Percentiles rank a stretch among this genome's conserved stretches.
Conservation (phyloP, 2,113 vertebrate species). For the Tonatia bakeri region DNA sequence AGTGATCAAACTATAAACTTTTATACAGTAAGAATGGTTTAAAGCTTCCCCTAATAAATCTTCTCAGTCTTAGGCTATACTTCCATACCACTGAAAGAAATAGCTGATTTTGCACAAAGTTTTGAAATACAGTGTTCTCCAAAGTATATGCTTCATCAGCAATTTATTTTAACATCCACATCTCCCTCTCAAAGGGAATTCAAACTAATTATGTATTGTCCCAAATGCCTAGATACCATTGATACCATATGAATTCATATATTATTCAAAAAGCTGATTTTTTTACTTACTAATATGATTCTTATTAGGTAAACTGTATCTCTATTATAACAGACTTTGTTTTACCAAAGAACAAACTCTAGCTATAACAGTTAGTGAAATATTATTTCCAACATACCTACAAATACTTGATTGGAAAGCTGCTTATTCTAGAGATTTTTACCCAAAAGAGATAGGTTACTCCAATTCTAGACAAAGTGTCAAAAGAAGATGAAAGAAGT, state of each 20-base stretch:
- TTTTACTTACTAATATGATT: conserved; percentile 65
- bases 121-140: conserved; percentile 66
- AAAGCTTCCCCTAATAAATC: conserved; percentile 65
- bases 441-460: not conserved
- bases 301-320: conserved; percentile 70
- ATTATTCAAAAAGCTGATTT: conserved; percentile 66
- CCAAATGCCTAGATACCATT: conserved; percentile 65
- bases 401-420: conserved; percentile 24
- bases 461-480: not conserved
- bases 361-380: conserved; percentile 29
- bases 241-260: conserved; percentile 65
- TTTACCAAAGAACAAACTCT: conserved; percentile 47
- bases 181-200: conserved; percentile 67
- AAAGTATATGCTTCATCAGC: conserved; percentile 63
- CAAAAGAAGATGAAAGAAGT: conserved; percentile 32
- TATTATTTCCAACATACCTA: conserved; percentile 47
- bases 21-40: conserved; percentile 54
- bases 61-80: conserved; percentile 43
- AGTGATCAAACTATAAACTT: conserved; percentile 58
- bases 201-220: conserved; percentile 75
- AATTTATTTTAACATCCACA: conserved; percentile 70
- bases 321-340: conserved; percentile 56
- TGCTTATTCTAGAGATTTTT: conserved; percentile 16
- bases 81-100: conserved; percentile 66
- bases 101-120: conserved; percentile 59